These are phyloP conservation scores for Drosophila kanapiae DNA, from an alignment of 1,140 invertebrate genomes.

Conservation along the genomic window DNA sequence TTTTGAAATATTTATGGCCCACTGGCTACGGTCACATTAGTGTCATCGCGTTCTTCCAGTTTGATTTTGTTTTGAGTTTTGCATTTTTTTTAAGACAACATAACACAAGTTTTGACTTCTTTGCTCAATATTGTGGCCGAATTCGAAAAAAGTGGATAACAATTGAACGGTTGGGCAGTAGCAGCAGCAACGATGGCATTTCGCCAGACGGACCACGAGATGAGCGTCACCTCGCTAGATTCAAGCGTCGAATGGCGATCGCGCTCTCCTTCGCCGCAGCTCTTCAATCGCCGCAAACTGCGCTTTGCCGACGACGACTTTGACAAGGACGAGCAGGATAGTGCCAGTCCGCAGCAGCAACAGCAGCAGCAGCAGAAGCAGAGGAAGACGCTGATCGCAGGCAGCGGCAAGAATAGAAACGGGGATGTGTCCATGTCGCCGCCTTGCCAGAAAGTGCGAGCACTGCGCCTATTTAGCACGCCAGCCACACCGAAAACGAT, in stretches of 20 bases:
- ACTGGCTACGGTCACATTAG: constrained; percentile 21
- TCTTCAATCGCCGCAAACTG: constrained; percentile 76
- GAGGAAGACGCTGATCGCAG: constrained; percentile 16
- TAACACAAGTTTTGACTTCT: not conserved
- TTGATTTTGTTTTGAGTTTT: constrained; percentile 70
- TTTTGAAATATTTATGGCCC: constrained; percentile 8
- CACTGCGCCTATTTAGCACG: constrained; percentile 92
- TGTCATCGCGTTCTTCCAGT: constrained; percentile 52
- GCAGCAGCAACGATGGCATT: constrained; percentile 57
- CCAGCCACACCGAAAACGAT: constrained; percentile 94
- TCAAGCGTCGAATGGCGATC: constrained; percentile 78
- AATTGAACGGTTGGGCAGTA: constrained; percentile 9
- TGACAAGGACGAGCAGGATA: constrained; percentile 64
- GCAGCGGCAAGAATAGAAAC: not conserved
- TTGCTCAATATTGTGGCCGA: constrained; percentile 6
- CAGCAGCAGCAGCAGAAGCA: constrained; percentile 7
- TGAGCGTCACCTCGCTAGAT: constrained; percentile 69
- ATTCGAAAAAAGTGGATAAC: constrained; percentile 2
- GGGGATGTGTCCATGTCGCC: constrained; percentile 86
- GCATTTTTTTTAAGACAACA: constrained; percentile 48
- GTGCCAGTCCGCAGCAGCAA: constrained; percentile 57
- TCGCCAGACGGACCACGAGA: constrained; percentile 71
- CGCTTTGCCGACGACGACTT: constrained; percentile 77
- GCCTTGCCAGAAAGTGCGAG: constrained; percentile 93
- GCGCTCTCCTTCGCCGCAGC: constrained; percentile 65